Evolutionary conservation across 1,140 invertebrate species (phyloP).

Genomic region (Drosophila guanche): DNA sequence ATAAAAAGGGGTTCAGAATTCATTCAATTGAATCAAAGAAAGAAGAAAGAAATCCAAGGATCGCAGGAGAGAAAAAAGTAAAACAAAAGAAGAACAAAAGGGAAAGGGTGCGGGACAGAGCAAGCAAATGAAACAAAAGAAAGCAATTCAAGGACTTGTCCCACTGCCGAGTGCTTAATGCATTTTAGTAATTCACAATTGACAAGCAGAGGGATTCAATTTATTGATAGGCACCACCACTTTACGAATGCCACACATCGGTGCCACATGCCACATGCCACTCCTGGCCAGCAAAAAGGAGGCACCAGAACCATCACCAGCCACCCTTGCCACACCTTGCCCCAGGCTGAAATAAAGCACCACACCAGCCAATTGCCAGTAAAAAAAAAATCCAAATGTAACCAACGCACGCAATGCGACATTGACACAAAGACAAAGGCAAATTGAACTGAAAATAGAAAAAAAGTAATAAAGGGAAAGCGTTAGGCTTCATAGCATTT

Average conservation of each 20-base stretch:
- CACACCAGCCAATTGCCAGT: no score
- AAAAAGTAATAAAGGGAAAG: no score
- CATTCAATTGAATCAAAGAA: conserved; percentile 22
- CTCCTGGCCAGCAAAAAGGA: conserved; percentile 20
- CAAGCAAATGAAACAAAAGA: not conserved
- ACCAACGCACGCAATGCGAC: conserved; percentile 60
- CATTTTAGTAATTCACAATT: conserved; percentile 39
- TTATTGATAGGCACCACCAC: conserved; percentile 54
- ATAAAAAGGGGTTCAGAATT: conserved; percentile 27
- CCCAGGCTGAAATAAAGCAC: not conserved
- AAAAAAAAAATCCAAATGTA: conserved; percentile 37
- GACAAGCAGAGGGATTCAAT: conserved; percentile 54
- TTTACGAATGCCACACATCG: not conserved
- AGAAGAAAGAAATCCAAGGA: not conserved
- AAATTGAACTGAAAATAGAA: no score
- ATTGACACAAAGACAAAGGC: conserved; percentile 35
- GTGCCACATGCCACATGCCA: no score
- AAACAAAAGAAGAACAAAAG: not conserved
- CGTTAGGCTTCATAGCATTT: no score
- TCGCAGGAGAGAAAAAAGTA: not conserved
- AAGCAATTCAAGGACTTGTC: conserved; percentile 21
- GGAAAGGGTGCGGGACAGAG: not conserved
- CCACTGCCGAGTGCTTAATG: conserved; percentile 7
- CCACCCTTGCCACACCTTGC: conserved; percentile 3
- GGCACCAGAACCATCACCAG: conserved; percentile 5